phyloP scores from a whole-genome alignment of 2,797 vertebrate genomes.

The Iguana delicatissima region DNA sequence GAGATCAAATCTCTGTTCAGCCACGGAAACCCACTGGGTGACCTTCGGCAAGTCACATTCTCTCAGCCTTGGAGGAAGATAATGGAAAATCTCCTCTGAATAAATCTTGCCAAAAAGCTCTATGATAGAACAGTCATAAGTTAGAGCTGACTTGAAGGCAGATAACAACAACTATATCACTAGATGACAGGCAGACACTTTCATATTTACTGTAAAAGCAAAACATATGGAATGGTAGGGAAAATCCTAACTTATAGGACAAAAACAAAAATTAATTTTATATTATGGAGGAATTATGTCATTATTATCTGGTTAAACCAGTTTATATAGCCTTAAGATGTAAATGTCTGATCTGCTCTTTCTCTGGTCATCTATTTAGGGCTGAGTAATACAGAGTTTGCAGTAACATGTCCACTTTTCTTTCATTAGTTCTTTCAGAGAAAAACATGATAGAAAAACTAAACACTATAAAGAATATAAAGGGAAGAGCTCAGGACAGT shows the following conservation, averaged over 20 bases:
- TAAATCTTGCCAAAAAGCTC: no score
- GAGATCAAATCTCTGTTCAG: no score
- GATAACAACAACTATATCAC: neutral
- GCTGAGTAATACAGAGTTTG: neutral
- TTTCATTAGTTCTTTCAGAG: constrained; percentile 3
- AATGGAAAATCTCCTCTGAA: no score
- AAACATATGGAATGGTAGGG: neutral
- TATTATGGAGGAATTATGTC: neutral
- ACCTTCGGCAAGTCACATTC: no score
- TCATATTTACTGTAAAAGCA: constrained; percentile 11
- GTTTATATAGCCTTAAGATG: neutral
- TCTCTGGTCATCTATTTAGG: neutral
- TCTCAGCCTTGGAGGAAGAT: no score
- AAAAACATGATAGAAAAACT: neutral
- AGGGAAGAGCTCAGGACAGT: constrained; percentile 27
- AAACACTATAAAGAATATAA: neutral
- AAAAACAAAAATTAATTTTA: constrained; percentile 23
- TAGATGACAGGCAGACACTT: neutral
- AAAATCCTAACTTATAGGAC: neutral
- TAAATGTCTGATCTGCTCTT: neutral
- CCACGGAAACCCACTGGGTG: no score
- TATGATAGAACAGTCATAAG: no score
- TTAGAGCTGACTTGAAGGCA: no score
- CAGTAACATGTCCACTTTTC: neutral
- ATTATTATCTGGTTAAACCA: constrained; percentile 11